Conservation (phyloP, 2,888 invertebrate species). For the Epistrophe eligans region DNA sequence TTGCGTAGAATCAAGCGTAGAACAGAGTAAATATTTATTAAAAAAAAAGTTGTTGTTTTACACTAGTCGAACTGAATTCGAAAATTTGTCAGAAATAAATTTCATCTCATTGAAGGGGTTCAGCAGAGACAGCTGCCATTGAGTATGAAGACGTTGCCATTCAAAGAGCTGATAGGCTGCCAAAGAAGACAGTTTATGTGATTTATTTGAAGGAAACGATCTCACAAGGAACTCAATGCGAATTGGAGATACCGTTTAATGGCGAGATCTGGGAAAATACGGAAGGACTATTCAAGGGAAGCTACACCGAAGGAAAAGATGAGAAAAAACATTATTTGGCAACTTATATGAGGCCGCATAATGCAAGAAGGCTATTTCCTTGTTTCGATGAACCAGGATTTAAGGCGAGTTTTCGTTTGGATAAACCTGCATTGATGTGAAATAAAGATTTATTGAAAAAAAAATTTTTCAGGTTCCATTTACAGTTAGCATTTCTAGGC, state of each 20-base stretch:
- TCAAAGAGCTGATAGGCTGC: constrained; percentile 84
- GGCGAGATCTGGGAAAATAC: constrained; percentile 87
- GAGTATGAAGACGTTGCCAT: constrained; percentile 78
- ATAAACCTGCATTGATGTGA: background rate
- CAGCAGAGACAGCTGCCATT: constrained; percentile 45
- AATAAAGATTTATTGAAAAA: background rate
- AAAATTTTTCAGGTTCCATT: constrained; percentile 88
- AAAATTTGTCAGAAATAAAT: constrained; percentile 76
- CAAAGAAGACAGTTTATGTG: constrained; percentile 87
- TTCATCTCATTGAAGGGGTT: constrained; percentile 68
- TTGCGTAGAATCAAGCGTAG: constrained; percentile 80
- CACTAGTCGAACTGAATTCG: constrained; percentile 68
- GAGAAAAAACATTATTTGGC: constrained; percentile 86
- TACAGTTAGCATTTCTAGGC: constrained; percentile 87
- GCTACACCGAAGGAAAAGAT: constrained; percentile 85
- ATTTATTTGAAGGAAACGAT: constrained; percentile 86
- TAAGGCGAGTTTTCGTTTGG: constrained; percentile 85
- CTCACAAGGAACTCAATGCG: constrained; percentile 86
- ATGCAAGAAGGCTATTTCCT: constrained; percentile 91
- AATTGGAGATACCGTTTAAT: constrained; percentile 87
- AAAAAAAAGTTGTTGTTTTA: constrained; percentile 57
- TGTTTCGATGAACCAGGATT: constrained; percentile 92
- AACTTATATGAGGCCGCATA: constrained; percentile 89
- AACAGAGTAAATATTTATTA: constrained; percentile 76
- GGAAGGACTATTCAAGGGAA: constrained; percentile 89